These are phyloP conservation scores for Rhagonycha fulva DNA, from an alignment of 2,888 invertebrate species.

Conservation along the genomic window DNA sequence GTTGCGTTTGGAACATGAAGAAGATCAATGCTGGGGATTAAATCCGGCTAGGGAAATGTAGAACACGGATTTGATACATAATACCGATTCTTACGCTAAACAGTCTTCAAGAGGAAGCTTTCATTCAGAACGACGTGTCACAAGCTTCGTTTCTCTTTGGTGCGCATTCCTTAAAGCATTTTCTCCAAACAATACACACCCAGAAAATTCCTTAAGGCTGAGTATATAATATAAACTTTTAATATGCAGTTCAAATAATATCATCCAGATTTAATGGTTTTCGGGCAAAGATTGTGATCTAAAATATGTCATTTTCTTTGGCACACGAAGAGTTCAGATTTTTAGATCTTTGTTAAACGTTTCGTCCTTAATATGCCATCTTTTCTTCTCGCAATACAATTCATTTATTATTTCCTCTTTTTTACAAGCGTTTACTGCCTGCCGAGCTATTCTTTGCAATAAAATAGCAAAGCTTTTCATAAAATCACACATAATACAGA, in stretches of 20 bases:
- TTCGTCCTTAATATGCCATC: neutral
- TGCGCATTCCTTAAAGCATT: neutral
- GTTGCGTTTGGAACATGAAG: neutral
- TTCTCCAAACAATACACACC: neutral
- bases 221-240: neutral
- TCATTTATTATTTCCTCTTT: neutral
- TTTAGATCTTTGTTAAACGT: neutral
- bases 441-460: neutral
- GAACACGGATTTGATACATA: neutral
- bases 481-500: neutral
- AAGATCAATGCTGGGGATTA: neutral
- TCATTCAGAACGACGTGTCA: neutral
- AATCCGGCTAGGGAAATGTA: neutral
- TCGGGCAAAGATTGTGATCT: neutral
- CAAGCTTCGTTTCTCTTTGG: neutral
- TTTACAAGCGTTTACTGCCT: neutral
- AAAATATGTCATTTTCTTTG: neutral
- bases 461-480: neutral
- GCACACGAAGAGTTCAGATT: neutral
- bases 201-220: neutral
- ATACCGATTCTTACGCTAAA: neutral
- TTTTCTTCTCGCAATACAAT: neutral
- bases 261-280: neutral
- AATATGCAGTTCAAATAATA: neutral
- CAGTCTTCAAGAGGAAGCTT: neutral